Evolutionary conservation across 2,888 invertebrate species (phyloP), one percentile per base, ranked within the genome.

Genomic region (Catocala fraxini): DNA sequence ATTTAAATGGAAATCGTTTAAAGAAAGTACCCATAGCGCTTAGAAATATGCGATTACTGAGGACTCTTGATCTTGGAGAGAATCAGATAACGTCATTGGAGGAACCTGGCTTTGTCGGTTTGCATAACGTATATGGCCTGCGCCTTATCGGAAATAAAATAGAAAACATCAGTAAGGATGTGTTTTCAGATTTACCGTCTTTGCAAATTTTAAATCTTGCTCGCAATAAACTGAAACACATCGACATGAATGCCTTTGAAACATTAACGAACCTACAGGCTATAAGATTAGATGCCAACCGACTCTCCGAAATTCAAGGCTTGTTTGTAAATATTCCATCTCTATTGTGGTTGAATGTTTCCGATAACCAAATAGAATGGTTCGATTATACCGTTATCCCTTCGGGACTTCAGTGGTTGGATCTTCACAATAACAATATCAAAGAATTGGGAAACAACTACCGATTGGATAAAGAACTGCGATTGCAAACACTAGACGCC

Each of bases 321-420:
- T 94, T 98, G 70, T 98, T 98, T 88, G 96, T 96, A 76, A 97
- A 98, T 88, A 96, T 98, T 85, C 96, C 97, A 10, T 97, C 97
- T 79, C 92, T 98, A 75, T 95, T 98, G 82, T 98, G 98, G 98
- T 93, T 98, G 57, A 98, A 98, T 92, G 97, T 98, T 82, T 98
- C 98, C 72, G 98, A 98, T 93, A 98, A 98, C 95, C 96, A 96
- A 87, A 95, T 98, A 83, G 96, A 97, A 85, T 96, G 97, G 95
- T 98, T 98, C 91, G 98, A 98, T 92, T 98, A 98, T 88, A 95
- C 97, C 34, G 95, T 97, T 75, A 96, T 98, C 70, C 98, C 98
- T 11, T 94, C 95, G 78, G 96, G 96, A 68, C 94, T 98, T 72
- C 97, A 98, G 86, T 98, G 98, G 97, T 93, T 99, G 72, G 98